Base-by-base conservation (phyloP, 1,140 invertebrate genomes). In the Pentalonia nigronervosa region DNA sequence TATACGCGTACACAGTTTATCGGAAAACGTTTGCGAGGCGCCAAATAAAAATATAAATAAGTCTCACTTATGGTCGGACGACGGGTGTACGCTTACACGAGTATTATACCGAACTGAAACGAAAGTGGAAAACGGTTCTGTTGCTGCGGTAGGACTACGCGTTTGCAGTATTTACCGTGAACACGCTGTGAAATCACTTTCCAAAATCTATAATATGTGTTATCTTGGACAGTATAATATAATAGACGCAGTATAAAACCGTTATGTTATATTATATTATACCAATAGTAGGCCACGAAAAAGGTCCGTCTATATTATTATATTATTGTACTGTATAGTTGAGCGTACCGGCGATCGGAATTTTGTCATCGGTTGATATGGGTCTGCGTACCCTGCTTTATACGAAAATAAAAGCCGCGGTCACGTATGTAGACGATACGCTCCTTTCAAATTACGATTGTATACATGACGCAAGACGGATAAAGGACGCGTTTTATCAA, bases 171-270 rank as follows among this genome's bases (percentile, higher is more conserved):
- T 88, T 34, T 7, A n/a, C 87, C 6, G 7, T 20, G 20, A 48
- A 88, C n/a, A 88, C 34, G 47, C 53, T 90, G 88, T 90, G 53
- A 90, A 90, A 21, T 36, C 88, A 23, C 88, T 90, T 90, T 90
- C 88, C 88, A 90, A 90, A 90, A 90, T 36, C 36, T 53, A 23
- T 20, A 21, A 53, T 53, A 53, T 20, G 50, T 23, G 50, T 6
- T 21, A 53, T 21, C 50, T 53, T 20, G 20, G 50, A 53, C 20
- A 20, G 50, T 50, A 53, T 20, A 53, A 21, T 21, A 20, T 21
- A 21, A 53, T 21, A 53, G 50, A 53, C 3, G 21, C 41, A 90
- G 34, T 34, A 6, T 34, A 25, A 53, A 11, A 41, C 83, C 83
- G 83, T 84, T 84, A 84, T 84, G 23, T 84, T 84, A 7, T 45